Base-by-base conservation (phyloP, 2,797 vertebrate species). In the Sebastes paucispinis region DNA sequence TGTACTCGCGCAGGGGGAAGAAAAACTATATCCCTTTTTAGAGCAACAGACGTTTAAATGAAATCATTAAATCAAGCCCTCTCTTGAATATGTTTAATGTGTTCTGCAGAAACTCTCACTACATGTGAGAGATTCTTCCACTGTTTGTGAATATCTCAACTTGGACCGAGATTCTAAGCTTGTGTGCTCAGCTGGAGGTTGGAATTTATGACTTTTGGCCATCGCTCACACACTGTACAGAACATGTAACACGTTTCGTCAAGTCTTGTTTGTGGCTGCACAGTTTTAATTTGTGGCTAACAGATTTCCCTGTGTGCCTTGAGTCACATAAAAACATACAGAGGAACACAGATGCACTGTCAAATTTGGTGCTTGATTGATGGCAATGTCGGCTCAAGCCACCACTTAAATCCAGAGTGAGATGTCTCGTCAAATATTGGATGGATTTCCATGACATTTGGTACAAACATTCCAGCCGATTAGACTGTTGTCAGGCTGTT, bases 241-340 rank as follows among this genome's bases (percentile, higher is more conserved):
- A 78, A 69, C 55, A 24, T 50, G 14, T 47, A 67, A 63, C 16
- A 60, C 16, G 50, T 8, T 8, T 10, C 9, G 32, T 70, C 12
- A 81, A 50, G 54, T 73, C 25, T 69, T 71, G n/a, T 68, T 57
- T 80, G 57, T 71, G 70, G 62, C 36, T 54, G 18, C 74, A 20
- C 22, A 36, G 73, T 32, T 76, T 65, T 39, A 22, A 36, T 29
- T 2, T 24, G 24, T 24, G 24, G 24, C 24, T 24, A 24, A 24
- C 24, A 24, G 14, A 65, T 52, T 27, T 57, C 11, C 4, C 18
- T 34, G 11, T 25, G 24, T 34, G n/a, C 6, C 12, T 54, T 32
- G 7, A 57, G 25, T 55, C 67, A 34, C 6, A 22, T 32, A 27
- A n/a, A 71, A 25, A 57, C 16, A 66, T 50, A 32, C 11, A 59